phyloP scores from a whole-genome alignment of 2,797 vertebrate genomes.

The Eulemur coronatus region DNA sequence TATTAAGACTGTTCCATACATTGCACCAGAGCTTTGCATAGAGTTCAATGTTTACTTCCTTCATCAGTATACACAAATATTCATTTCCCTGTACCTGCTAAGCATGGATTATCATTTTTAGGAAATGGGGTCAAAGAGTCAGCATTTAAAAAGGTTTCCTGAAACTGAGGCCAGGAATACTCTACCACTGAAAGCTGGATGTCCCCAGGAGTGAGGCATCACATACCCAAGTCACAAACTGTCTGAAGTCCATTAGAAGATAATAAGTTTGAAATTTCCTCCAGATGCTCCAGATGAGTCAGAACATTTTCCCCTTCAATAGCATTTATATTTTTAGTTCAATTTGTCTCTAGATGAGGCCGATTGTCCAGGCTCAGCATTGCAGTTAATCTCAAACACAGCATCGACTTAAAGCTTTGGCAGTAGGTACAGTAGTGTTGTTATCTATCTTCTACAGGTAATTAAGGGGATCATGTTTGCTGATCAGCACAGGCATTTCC shows the following conservation, averaged over 20 bases:
- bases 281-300: background rate
- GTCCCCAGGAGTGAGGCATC: background rate
- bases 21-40: background rate
- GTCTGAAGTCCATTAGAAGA: background rate
- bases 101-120: background rate
- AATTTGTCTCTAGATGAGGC: background rate
- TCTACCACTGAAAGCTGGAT: background rate
- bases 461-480: background rate
- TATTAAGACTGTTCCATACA: background rate
- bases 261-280: slow-evolving; percentile 2
- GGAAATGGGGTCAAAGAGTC: background rate
- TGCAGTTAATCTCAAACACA: background rate
- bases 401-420: background rate
- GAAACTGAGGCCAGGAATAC: background rate
- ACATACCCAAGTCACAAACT: background rate
- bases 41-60: background rate
- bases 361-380: background rate
- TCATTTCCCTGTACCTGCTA: background rate
- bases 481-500: background rate
- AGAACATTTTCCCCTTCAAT: background rate
- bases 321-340: background rate
- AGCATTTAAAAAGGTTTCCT: background rate
- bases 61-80: background rate
- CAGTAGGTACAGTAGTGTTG: background rate
- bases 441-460: background rate